A percentile compares a stretch with the other conserved stretches of the same genome.
phyloP scores from a whole-genome alignment of 1,140 invertebrate genomes.

The Protaetia brevitarsis region DNA sequence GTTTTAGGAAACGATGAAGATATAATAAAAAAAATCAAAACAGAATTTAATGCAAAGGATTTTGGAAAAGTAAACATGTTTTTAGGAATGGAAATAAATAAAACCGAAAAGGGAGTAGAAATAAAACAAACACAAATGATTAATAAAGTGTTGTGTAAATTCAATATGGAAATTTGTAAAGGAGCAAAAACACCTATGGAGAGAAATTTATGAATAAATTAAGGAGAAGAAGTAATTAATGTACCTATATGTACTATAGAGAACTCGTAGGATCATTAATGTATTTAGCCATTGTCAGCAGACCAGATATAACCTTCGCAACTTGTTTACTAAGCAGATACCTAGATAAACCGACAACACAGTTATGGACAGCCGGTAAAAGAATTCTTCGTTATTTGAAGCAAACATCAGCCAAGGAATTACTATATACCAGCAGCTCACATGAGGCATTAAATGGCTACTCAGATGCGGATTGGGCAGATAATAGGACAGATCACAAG shows the following conservation, averaged over 20 bases:
- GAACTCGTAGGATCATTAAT: not conserved
- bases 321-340: not conserved
- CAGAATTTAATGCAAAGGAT: not conserved
- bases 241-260: constrained; percentile 14
- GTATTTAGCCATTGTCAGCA: constrained; percentile 4
- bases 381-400: constrained; percentile 6
- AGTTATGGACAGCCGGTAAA: not conserved
- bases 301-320: constrained; percentile 19
- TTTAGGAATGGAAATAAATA: constrained; percentile 8
- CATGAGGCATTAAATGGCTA: not conserved
- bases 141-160: not conserved
- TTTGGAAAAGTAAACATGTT: constrained; percentile 3
- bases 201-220: not conserved
- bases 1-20: not conserved
- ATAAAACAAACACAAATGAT: not conserved
- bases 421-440: not conserved
- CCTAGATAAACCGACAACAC: not conserved
- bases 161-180: not conserved
- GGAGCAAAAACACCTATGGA: not conserved
- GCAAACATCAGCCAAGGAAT: not conserved
- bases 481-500: not conserved
- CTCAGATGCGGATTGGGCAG: constrained; percentile 6
- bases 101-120: not conserved
- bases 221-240: not conserved
- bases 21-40: not conserved